phyloP scores from a whole-genome alignment of 2,797 vertebrate species.

The Oryzias sinensis region DNA sequence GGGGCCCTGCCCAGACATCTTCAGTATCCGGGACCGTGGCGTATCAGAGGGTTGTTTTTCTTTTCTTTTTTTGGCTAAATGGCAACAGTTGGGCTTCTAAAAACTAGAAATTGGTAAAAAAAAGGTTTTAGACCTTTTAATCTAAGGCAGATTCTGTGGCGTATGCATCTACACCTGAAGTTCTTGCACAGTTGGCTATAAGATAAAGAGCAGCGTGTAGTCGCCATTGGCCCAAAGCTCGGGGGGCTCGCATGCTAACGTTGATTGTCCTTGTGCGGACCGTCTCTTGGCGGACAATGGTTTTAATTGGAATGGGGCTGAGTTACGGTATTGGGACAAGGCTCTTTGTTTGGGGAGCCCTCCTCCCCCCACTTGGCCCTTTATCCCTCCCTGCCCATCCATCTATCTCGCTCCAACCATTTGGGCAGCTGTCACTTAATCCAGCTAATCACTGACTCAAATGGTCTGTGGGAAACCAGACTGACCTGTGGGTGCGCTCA shows the following conservation, averaged over 20 bases:
- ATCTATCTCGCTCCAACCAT: constrained; percentile 78
- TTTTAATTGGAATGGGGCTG: constrained; percentile 71
- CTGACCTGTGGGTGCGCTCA: constrained; percentile 60
- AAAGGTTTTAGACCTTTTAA: constrained; percentile 55
- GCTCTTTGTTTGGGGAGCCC: constrained; percentile 78
- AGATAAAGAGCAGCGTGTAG: background rate
- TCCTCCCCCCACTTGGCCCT: constrained; percentile 61
- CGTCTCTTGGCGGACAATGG: constrained; percentile 65
- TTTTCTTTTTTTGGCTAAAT: constrained; percentile 15
- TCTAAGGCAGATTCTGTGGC: constrained; percentile 5
- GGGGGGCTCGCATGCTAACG: constrained; percentile 63
- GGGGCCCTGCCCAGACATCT: constrained; percentile 63
- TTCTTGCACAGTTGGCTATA: background rate
- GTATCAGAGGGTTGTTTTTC: background rate
- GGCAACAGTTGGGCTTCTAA: constrained; percentile 52
- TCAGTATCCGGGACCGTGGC: background rate
- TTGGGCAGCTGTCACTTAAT: constrained; percentile 88
- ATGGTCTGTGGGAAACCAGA: constrained; percentile 79
- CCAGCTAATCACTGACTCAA: constrained; percentile 82
- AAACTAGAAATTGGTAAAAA: constrained; percentile 47
- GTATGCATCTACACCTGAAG: background rate
- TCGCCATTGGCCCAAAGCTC: constrained; percentile 2
- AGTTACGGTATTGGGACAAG: constrained; percentile 75
- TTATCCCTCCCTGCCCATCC: constrained; percentile 68
- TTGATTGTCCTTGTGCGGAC: constrained; percentile 72